Base-by-base conservation (phyloP, 2,797 vertebrate genomes). In the Danio aesculapii region DNA sequence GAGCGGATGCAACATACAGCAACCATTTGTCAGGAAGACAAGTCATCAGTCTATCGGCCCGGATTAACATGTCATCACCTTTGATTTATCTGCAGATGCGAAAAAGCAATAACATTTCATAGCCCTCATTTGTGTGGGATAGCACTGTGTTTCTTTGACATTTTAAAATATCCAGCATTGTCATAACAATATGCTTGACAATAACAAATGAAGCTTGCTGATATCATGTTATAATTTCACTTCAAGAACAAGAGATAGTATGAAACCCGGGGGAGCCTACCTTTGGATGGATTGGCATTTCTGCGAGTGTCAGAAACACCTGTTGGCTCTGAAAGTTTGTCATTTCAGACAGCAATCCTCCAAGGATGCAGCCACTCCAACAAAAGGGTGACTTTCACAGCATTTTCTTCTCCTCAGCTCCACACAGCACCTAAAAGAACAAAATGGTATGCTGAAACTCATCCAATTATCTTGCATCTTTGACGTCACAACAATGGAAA, bases 21-120 rank as follows among this genome's bases (percentile, higher is more conserved):
- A 66, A 53, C 67, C 66, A 84, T 86, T 81, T 74, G 59, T 81
- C 70, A 74, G 61, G 61, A 55, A 79, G 82, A 82, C 82, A 79
- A 47, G 57, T 68, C 70, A 86, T 83, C 75, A 49, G 74, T 86
- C 75, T 46, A 58, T 77, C 82, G 59, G 69, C 69, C 13, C 16
- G 41, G n/a, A 58, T 83, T 69, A 79, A 79, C 77, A 85, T 74
- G 63, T 53, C 44, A 80, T 50, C 77, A 77, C 21, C 41, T 78
- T 74, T 84, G 84, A 86, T 86, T 79, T 72, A 86, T 86, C 82
- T 84, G 66, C 47, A 72, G 59, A 67, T 68, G 52, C 30, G 66
- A 75, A 79, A n/a, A 84, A 79, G 82, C 82, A 84, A 86, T 86
- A 86, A 82, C 75, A 73, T 50, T 59, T 64, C 53, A 55, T 79